phyloP scores from a whole-genome alignment of 1,140 invertebrate species.

The Lysiphlebus fabarum region DNA sequence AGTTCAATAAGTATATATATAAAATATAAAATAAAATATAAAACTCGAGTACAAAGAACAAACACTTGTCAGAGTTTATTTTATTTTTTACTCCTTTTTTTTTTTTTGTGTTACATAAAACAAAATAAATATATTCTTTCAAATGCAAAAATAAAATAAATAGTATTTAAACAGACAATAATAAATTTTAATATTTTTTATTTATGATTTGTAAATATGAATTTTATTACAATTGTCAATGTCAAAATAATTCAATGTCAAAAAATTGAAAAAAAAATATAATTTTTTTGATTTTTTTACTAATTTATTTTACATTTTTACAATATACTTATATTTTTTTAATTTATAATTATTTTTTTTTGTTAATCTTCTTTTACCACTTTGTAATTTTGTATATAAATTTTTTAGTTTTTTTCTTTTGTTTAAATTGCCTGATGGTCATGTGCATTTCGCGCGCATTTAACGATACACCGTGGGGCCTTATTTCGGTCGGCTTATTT shows the following conservation, averaged over 20 bases:
- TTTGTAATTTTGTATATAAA: background rate
- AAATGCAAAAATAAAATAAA: too few relatives aligned
- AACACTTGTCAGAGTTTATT: background rate
- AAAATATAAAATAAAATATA: too few relatives aligned
- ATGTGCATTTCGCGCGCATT: conserved; percentile 31
- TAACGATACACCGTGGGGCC: conserved; percentile 29
- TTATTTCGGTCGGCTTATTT: conserved; percentile 25
- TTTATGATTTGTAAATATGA: conserved; percentile 14
- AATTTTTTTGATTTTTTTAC: conserved; percentile 20
- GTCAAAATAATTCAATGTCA: conserved; percentile 26
- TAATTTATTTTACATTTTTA: conserved; percentile 35
- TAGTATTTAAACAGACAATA: too few relatives aligned
- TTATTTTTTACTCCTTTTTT: background rate
- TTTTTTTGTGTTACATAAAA: too few relatives aligned
- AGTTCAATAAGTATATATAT: too few relatives aligned
- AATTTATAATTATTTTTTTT: conserved; percentile 3
- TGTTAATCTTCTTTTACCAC: conserved; percentile 9
- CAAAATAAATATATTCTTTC: too few relatives aligned
- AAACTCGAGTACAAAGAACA: too few relatives aligned
- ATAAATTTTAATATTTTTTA: background rate
- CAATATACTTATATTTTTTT: conserved; percentile 9
- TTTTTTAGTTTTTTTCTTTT: conserved; percentile 3
- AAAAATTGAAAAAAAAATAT: conserved; percentile 13
- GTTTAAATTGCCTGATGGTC: conserved; percentile 10
- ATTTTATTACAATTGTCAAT: conserved; percentile 36